phyloP scores from a whole-genome alignment of 1,140 invertebrate genomes.

The Diprion similis region DNA sequence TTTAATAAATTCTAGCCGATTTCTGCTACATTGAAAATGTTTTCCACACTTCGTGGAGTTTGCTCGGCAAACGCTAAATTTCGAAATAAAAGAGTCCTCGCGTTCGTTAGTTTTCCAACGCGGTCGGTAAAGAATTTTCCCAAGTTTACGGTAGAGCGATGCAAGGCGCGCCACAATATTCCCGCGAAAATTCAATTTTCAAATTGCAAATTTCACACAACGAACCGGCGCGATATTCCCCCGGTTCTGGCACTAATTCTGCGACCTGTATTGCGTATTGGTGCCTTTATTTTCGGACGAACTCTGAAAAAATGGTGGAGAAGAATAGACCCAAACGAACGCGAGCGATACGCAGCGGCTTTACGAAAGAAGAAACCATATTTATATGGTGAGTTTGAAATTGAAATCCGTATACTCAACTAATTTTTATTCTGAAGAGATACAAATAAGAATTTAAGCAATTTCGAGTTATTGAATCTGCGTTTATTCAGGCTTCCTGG shows the following conservation, averaged over 20 bases:
- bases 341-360: constrained; percentile 43
- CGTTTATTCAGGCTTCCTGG: constrained; percentile 37
- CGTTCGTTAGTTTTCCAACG: neutral
- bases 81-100: neutral
- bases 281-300: constrained; percentile 52
- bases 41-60: neutral
- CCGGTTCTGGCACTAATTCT: constrained; percentile 43
- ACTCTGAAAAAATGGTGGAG: constrained; percentile 61
- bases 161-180: neutral
- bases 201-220: constrained; percentile 46
- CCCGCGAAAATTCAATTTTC: constrained; percentile 11
- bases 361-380: constrained; percentile 31
- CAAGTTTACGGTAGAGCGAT: neutral
- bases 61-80: neutral
- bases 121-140: neutral
- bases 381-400: constrained; percentile 36
- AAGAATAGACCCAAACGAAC: constrained; percentile 47
- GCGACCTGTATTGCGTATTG: constrained; percentile 46
- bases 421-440: constrained; percentile 4
- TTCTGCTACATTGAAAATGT: neutral
- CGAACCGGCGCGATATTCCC: constrained; percentile 37
- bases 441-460: neutral
- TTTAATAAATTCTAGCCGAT: too few relatives aligned
- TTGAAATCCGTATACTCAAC: too few relatives aligned
- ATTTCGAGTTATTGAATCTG: neutral